Conservation (phyloP, 2,888 invertebrate species). For the Autographa pulchrina region DNA sequence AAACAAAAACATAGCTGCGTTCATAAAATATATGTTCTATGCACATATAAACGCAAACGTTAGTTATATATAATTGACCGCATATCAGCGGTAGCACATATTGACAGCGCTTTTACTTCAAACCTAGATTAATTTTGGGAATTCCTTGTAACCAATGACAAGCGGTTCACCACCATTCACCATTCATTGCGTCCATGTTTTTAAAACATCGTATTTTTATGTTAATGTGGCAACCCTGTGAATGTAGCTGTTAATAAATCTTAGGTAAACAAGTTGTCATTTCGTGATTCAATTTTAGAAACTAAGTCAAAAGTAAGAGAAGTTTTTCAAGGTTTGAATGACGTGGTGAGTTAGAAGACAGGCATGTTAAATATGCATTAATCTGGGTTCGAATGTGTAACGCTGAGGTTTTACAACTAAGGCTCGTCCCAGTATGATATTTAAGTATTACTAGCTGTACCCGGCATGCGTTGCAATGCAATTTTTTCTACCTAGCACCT, state of each 20-base stretch:
- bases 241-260: not conserved
- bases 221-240: not conserved
- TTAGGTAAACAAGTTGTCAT: not conserved
- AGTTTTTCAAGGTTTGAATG: not conserved
- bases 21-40: no score
- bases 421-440: no score
- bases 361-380: no score
- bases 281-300: not conserved
- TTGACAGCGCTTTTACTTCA: not conserved
- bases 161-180: not conserved
- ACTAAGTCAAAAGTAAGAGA: not conserved
- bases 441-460: no score
- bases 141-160: not conserved
- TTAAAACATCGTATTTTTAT: not conserved
- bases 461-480: no score
- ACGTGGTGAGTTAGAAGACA: not conserved
- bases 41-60: not conserved
- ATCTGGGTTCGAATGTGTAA: no score
- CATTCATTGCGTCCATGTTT: not conserved
- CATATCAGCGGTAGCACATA: not conserved
- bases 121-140: constrained; percentile 4
- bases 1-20: no score
- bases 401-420: no score
- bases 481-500: no score
- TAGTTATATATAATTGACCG: not conserved